phyloP scores from a whole-genome alignment of 2,888 invertebrate species.

The Chymomyza caudatula region DNA sequence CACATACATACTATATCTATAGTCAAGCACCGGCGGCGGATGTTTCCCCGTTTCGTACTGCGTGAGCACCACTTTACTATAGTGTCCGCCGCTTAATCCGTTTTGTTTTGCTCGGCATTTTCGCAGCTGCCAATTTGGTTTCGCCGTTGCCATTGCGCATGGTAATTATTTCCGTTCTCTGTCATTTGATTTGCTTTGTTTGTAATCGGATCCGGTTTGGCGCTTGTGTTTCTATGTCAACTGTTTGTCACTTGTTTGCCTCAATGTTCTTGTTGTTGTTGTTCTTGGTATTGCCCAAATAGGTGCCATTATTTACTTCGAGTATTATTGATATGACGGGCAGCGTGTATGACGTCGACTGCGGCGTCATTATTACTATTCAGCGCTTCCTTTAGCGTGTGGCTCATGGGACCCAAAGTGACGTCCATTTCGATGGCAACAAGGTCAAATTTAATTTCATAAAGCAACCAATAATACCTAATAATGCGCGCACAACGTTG shows the following conservation, averaged over 20 bases:
- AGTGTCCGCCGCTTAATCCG: conserved; percentile 7
- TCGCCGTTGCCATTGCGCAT: conserved; percentile 21
- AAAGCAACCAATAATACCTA: conserved; percentile 39
- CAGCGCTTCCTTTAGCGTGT: conserved; percentile 63
- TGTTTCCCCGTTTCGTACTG: conserved; percentile 47
- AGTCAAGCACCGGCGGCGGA: conserved; percentile 49
- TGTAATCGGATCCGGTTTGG: conserved; percentile 58
- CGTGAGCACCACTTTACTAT: conserved; percentile 15
- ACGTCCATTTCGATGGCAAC: conserved; percentile 53
- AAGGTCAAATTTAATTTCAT: conserved; percentile 67
- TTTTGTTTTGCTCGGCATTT: conserved; percentile 67
- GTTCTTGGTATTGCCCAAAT: not conserved
- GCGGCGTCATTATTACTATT: conserved; percentile 41
- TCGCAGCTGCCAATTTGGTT: conserved; percentile 43
- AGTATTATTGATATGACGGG: not conserved
- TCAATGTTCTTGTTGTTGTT: not conserved
- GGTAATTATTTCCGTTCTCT: conserved; percentile 66
- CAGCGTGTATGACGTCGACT: not conserved
- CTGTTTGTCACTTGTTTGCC: not conserved
- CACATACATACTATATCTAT: conserved; percentile 18
- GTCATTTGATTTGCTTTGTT: conserved; percentile 29
- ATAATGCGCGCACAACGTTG: conserved; percentile 46
- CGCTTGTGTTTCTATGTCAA: conserved; percentile 61
- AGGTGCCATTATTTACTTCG: not conserved
- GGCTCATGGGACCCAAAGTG: conserved; percentile 20